These are phyloP conservation scores for Donacobius atricapilla DNA, from an alignment of 2,113 vertebrate species.

Conservation along the genomic window DNA sequence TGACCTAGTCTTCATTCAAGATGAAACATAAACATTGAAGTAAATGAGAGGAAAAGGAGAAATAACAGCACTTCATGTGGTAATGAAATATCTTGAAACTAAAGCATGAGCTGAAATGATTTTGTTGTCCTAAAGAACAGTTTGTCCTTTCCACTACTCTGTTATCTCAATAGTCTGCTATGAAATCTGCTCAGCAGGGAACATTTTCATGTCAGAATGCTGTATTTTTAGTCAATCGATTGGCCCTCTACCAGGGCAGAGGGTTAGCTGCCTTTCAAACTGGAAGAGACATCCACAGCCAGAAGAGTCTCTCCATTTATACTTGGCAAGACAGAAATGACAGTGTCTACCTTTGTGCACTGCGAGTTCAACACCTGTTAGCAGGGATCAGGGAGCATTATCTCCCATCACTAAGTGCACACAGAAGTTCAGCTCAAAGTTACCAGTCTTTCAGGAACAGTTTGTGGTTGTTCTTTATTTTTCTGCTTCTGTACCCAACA, in stretches of 20 bases:
- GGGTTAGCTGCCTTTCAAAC: neutral
- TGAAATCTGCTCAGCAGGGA: neutral
- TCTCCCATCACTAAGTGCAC: neutral
- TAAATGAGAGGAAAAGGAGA: neutral
- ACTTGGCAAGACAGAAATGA: neutral
- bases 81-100: constrained; percentile 36
- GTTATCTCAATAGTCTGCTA: neutral
- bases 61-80: neutral
- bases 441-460: neutral
- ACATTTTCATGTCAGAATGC: neutral
- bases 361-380: neutral
- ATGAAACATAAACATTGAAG: constrained; percentile 21
- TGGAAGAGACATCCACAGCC: neutral
- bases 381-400: neutral
- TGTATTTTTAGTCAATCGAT: neutral
- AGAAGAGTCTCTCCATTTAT: neutral
- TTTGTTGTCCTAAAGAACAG: neutral
- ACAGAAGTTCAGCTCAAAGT: neutral
- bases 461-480: neutral
- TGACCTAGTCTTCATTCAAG: neutral
- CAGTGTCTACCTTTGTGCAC: neutral
- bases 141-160: neutral
- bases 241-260: neutral
- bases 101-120: neutral
- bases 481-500: neutral